Evolutionary conservation across 2,888 invertebrate species (phyloP).

Genomic region (Clivina fossor): DNA sequence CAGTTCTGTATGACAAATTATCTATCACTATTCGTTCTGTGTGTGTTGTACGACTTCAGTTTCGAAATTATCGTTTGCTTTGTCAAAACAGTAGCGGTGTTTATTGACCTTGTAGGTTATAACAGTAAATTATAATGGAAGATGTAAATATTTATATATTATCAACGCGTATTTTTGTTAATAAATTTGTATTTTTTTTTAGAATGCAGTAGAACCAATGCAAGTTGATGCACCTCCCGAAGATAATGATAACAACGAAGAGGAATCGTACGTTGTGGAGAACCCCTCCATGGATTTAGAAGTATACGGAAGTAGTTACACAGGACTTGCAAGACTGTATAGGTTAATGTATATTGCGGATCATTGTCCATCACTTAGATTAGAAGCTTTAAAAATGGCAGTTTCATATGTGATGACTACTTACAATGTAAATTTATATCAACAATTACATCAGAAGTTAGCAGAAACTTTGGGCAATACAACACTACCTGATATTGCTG

Average conservation of each 20-base stretch:
- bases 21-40: too few species aligned
- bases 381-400: conserved; percentile 94
- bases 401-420: conserved; percentile 91
- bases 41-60: too few species aligned
- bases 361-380: conserved; percentile 85
- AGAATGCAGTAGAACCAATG: conserved; percentile 94
- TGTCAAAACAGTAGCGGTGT: conserved; percentile 29
- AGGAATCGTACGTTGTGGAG: conserved; percentile 85
- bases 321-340: conserved; percentile 86
- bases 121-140: conserved; percentile 23
- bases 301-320: conserved; percentile 86
- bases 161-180: not conserved
- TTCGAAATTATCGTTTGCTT: conserved; percentile 30
- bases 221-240: conserved; percentile 93
- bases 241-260: conserved; percentile 93
- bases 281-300: conserved; percentile 92
- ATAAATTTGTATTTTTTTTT: conserved; percentile 49
- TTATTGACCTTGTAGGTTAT: conserved; percentile 30
- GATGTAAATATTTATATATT: conserved; percentile 3
- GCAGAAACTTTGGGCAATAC: conserved; percentile 71
- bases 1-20: too few species aligned
- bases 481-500: conserved; percentile 79
- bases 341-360: conserved; percentile 93
- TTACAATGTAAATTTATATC: conserved; percentile 90
- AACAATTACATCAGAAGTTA: conserved; percentile 86